A percentile compares a stretch with the other conserved stretches of the same genome.
phyloP scores from a whole-genome alignment of 2,888 invertebrate genomes.

The Dryocosmus kuriphilus region DNA sequence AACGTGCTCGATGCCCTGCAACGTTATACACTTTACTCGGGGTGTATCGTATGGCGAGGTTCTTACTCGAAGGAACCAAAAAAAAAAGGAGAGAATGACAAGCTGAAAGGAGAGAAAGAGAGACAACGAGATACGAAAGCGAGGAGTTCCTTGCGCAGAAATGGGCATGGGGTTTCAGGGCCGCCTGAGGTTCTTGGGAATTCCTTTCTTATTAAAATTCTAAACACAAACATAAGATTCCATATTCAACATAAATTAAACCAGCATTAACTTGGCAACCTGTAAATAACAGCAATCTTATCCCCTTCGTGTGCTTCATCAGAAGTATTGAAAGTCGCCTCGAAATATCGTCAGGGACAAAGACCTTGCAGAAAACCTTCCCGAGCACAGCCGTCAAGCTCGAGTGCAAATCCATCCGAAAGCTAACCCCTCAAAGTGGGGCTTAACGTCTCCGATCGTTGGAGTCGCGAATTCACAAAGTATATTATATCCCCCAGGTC shows the following conservation, averaged over 20 bases:
- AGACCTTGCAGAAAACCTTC: background rate
- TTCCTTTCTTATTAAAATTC: background rate
- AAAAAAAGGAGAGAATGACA: constrained; percentile 37
- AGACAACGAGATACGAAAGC: constrained; percentile 20
- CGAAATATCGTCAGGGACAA: no score
- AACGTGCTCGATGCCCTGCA: constrained; percentile 23
- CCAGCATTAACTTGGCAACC: background rate
- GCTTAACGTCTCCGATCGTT: no score
- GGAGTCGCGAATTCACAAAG: no score
- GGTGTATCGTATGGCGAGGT: constrained; percentile 35
- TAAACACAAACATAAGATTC: background rate
- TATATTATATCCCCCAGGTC: background rate
- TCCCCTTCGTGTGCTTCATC: no score
- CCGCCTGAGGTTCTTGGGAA: constrained; percentile 13
- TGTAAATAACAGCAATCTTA: no score
- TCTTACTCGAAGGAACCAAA: constrained; percentile 15
- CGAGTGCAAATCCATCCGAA: no score
- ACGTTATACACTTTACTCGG: constrained; percentile 25
- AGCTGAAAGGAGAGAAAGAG: constrained; percentile 40
- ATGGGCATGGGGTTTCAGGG: constrained; percentile 22
- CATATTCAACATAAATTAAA: background rate
- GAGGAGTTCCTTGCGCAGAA: constrained; percentile 19
- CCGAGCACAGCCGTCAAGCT: background rate
- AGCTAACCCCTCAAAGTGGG: no score
- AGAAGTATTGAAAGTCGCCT: no score